Conservation (phyloP, 1,140 invertebrate species). For the Pseudomyrmex cubaensis region DNA sequence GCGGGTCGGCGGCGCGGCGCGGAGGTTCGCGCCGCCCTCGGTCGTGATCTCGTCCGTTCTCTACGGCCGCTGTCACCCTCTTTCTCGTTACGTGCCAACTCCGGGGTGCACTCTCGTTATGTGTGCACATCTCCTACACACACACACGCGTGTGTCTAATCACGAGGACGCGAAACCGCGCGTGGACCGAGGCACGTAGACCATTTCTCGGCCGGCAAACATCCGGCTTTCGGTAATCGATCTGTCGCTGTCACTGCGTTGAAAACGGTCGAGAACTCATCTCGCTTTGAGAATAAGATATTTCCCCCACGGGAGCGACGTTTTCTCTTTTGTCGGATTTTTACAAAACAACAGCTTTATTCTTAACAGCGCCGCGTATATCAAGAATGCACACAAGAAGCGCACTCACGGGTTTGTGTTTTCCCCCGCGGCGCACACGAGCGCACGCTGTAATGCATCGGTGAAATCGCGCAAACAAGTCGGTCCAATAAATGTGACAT, state of each 20-base stretch:
- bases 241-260: neutral
- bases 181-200: neutral
- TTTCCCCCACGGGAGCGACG: too few relatives aligned
- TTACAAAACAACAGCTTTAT: too few relatives aligned
- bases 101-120: neutral
- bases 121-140: neutral
- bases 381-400: too few relatives aligned
- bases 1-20: neutral
- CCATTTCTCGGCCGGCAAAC: neutral
- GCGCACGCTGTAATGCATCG: neutral
- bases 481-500: slow-evolving; percentile 39
- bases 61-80: slow-evolving; percentile 24
- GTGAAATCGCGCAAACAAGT: slow-evolving; percentile 19
- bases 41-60: neutral
- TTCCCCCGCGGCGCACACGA: neutral
- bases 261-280: too few relatives aligned
- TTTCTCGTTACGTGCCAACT: slow-evolving; percentile 19
- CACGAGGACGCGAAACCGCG: neutral
- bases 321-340: too few relatives aligned
- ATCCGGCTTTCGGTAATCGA: neutral
- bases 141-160: neutral
- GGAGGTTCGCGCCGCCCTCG: slow-evolving; percentile 16
- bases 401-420: neutral
- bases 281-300: too few relatives aligned
- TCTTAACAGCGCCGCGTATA: too few relatives aligned